A percentile compares a stretch with the other conserved stretches of the same genome.
phyloP scores from a whole-genome alignment of 1,140 invertebrate genomes.

The Popillia japonica region DNA sequence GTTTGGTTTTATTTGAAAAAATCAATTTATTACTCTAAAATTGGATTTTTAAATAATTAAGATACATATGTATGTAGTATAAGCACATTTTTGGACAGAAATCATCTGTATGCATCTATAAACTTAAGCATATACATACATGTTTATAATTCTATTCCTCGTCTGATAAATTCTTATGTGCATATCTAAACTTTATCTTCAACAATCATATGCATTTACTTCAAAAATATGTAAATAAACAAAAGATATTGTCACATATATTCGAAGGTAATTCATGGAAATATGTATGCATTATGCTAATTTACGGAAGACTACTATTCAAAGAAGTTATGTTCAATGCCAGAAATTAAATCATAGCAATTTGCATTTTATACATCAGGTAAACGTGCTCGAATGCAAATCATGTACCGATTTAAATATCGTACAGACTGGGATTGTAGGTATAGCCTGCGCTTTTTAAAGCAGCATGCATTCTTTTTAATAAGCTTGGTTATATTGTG shows the following conservation, averaged over 20 bases:
- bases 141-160: too few relatives aligned
- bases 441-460: background rate
- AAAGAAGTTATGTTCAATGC: slow-evolving; percentile 4
- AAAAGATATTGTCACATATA: slow-evolving; percentile 4
- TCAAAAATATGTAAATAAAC: slow-evolving; percentile 25
- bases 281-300: slow-evolving; percentile 22
- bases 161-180: too few relatives aligned
- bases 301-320: slow-evolving; percentile 19
- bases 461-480: slow-evolving; percentile 29
- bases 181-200: too few relatives aligned
- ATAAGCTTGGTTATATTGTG: background rate
- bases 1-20: too few relatives aligned
- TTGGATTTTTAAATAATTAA: too few relatives aligned
- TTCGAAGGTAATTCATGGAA: slow-evolving; percentile 7
- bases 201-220: background rate
- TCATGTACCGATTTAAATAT: slow-evolving; percentile 21
- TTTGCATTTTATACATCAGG: slow-evolving; percentile 27
- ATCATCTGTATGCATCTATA: too few relatives aligned
- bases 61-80: too few relatives aligned
- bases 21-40: too few relatives aligned
- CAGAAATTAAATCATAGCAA: slow-evolving; percentile 21
- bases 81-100: too few relatives aligned
- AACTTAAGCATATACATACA: too few relatives aligned
- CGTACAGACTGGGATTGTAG: background rate
- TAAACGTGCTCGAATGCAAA: slow-evolving; percentile 27